phyloP scores from a whole-genome alignment of 2,113 vertebrate species.

The Noturus placidus region DNA sequence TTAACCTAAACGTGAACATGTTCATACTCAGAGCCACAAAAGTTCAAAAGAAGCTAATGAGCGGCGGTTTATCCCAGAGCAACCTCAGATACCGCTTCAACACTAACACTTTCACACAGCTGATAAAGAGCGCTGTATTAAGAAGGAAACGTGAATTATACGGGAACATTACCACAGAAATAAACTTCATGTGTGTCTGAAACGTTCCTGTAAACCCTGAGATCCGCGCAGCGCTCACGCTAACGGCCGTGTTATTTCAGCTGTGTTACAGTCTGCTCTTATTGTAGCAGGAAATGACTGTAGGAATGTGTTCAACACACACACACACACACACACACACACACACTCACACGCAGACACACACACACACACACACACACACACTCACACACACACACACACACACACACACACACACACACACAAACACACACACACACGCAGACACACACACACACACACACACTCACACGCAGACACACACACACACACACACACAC shows the following conservation, averaged over 20 bases:
- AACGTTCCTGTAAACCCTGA: background rate
- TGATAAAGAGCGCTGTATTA: background rate
- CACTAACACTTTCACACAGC: background rate
- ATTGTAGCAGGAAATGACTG: slow-evolving; percentile 27
- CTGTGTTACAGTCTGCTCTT: background rate
- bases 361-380: slow-evolving; percentile 13
- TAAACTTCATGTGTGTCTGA: background rate
- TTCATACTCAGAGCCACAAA: too few species aligned
- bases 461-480: slow-evolving; percentile 4
- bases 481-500: slow-evolving; percentile 3
- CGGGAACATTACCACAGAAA: background rate
- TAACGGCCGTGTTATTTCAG: slow-evolving; percentile 11
- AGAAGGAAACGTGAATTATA: background rate
- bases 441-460: slow-evolving; percentile 9
- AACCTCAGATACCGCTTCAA: background rate
- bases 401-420: background rate
- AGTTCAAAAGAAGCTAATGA: background rate
- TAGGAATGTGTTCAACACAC: slow-evolving; percentile 5
- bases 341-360: too few species aligned
- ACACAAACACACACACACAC: slow-evolving; percentile 14
- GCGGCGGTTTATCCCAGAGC: too few species aligned
- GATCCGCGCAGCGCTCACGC: background rate
- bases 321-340: too few species aligned
- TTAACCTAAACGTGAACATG: too few species aligned
- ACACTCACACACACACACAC: slow-evolving; percentile 12